Percentiles rank a stretch among this genome's conserved stretches.
phyloP scores from a whole-genome alignment of 2,888 invertebrate genomes.

The Ophion ellenae region DNA sequence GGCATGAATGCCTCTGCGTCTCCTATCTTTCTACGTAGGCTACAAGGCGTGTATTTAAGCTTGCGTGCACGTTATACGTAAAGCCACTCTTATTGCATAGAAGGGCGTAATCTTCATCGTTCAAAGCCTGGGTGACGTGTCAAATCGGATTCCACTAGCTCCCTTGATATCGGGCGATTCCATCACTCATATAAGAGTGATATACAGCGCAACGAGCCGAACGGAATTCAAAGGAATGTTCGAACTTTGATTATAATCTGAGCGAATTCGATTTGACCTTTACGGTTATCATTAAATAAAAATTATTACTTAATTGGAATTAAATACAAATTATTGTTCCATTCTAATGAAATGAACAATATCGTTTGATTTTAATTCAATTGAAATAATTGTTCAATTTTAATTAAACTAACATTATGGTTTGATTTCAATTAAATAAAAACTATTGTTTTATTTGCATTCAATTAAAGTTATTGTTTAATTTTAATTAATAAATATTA shows the following conservation, averaged over 20 bases:
- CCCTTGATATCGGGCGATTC: neutral
- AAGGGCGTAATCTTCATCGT: neutral
- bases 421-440: no score
- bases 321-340: no score
- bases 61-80: neutral
- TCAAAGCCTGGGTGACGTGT: neutral
- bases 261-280: neutral
- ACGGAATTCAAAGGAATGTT: neutral
- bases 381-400: no score
- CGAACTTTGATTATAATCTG: neutral
- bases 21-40: slow-evolving; percentile 8
- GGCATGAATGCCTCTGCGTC: slow-evolving; percentile 72
- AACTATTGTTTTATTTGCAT: no score
- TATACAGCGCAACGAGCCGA: neutral
- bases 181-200: neutral
- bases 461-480: no score
- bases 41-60: slow-evolving; percentile 1
- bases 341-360: no score
- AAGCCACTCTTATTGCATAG: neutral
- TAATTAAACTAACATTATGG: no score
- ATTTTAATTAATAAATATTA: neutral
- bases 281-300: neutral
- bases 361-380: no score
- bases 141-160: neutral
- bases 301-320: neutral